phyloP scores from a whole-genome alignment of 2,113 vertebrate species.

The Ochotona princeps region DNA sequence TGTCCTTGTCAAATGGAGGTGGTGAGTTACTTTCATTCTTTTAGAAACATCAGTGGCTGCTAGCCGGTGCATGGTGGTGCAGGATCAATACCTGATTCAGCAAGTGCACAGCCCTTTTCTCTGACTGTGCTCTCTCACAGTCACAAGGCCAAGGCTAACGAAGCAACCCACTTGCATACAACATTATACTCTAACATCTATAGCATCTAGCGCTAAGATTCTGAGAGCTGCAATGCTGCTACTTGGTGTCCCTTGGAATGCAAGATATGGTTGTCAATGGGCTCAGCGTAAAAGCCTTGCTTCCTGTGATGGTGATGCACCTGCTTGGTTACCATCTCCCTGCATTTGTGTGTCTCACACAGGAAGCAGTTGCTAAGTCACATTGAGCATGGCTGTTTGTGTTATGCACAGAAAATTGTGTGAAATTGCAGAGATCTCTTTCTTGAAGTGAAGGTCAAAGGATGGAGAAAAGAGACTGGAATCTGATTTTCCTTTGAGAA shows the following conservation, averaged over 20 bases:
- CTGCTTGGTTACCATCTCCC: neutral
- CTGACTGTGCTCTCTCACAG: neutral
- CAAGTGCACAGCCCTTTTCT: neutral
- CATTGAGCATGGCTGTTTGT: neutral
- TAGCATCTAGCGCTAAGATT: neutral
- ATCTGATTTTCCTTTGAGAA: neutral
- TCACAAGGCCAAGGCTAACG: neutral
- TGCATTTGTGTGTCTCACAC: neutral
- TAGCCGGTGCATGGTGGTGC: neutral
- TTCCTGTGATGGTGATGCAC: neutral
- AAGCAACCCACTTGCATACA: neutral
- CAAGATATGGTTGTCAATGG: neutral
- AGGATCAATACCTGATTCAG: neutral
- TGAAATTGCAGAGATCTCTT: neutral
- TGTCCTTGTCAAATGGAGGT: neutral
- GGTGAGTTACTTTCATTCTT: conserved; percentile 4
- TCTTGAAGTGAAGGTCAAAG: neutral
- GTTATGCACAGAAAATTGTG: neutral
- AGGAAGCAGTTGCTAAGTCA: neutral
- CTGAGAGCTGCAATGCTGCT: neutral
- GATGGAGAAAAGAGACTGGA: neutral
- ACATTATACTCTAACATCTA: neutral
- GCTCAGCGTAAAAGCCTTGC: neutral
- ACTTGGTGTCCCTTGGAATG: neutral
- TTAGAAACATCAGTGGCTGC: neutral